phyloP scores from a whole-genome alignment of 2,888 invertebrate species.

The Lepidochrysops patricia region DNA sequence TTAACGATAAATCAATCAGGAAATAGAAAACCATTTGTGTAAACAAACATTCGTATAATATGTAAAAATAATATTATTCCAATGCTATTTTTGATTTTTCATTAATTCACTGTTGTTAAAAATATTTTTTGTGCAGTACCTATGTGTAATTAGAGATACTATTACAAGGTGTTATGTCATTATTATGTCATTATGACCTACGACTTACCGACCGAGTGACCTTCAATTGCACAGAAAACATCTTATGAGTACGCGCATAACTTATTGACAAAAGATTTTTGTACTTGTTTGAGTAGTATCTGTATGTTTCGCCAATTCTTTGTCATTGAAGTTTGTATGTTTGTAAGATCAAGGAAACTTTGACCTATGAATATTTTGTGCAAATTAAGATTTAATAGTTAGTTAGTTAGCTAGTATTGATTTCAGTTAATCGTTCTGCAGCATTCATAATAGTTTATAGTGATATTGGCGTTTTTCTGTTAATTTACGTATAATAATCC shows the following conservation, averaged over 20 bases:
- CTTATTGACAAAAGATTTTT: neutral
- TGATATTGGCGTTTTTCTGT: too few relatives aligned
- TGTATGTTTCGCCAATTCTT: neutral
- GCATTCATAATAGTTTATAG: too few relatives aligned
- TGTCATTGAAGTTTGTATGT: neutral
- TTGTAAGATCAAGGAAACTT: neutral
- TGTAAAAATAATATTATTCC: too few relatives aligned
- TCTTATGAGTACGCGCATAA: neutral
- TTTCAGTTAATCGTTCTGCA: neutral
- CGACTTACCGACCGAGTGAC: slow-evolving; percentile 10
- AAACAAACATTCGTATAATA: too few relatives aligned
- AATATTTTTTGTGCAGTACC: neutral
- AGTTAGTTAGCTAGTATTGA: neutral
- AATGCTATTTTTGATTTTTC: too few relatives aligned
- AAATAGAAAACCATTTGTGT: too few relatives aligned
- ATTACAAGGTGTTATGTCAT: neutral
- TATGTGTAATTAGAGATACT: neutral
- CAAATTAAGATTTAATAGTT: neutral
- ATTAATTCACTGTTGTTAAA: neutral
- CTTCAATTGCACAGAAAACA: slow-evolving; percentile 6
- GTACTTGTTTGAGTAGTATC: neutral
- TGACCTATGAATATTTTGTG: neutral
- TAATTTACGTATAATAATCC: too few relatives aligned
- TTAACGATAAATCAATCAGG: too few relatives aligned
- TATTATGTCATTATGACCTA: slow-evolving; percentile 11